Evolutionary conservation across 2,113 vertebrate genomes (phyloP), one percentile per base, ranked within the genome.

Genomic region (human (Homo sapiens)): DNA sequence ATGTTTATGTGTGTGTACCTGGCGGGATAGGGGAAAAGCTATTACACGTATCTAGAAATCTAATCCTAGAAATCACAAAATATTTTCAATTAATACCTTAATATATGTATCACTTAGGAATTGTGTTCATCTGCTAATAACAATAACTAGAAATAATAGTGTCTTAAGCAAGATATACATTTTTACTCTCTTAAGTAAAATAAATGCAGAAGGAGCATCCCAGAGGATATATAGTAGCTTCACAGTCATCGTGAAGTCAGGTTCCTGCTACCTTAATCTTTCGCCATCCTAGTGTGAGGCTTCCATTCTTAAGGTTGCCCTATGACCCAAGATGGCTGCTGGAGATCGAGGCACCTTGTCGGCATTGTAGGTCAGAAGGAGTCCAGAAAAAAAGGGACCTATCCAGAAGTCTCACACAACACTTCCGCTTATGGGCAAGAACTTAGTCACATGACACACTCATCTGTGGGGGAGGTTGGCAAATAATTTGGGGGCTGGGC

Each of bases 51-150:
- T n/a, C 22, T 91, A 70, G 40, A 73, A 75, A 89, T 66, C 52
- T 93, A 93, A 82, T 6, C 11, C 61, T 75, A 84, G 86, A 96
- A 89, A 87, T 80, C 22, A 68, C 55, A 88, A 80, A 78, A 83
- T 78, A 35, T 90, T 95, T 95, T 88, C 17, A 92, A 68, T 61
- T 68, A 89, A 89, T 85, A 59, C 38, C 43, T 92, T 86, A 70
- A 84, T 68, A 55, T 55, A 8, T 45, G 11, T 70, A 50, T 89
- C 50, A 38, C 68, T 92, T 87, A 90, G 70, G n/a, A 94, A 73
- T 86, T 94, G 32, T 85, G 3, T 48, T 81, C 43, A 70, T 5
- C n/a, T 64, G 8, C 61, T 96, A 92, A 20, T 40, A 91, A 76
- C 22, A 86, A 45, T 73, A 1, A 66, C 27, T 93, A 50, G 16